These are phyloP conservation scores for Dasypus novemcinctus DNA, from an alignment of 2,113 vertebrate species.

Conservation along the genomic window DNA sequence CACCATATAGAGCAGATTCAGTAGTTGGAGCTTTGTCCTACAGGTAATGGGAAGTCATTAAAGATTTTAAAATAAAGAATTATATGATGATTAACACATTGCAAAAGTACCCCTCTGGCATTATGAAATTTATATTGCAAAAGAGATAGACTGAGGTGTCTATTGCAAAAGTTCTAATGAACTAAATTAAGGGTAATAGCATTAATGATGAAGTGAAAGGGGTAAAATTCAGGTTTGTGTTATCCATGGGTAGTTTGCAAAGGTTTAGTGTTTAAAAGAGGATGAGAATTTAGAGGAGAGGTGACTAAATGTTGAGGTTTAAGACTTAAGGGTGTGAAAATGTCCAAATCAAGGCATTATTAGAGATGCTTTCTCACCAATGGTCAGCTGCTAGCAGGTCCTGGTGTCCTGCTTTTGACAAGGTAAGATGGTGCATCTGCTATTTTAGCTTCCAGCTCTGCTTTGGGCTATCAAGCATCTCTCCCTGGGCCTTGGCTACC, in stretches of 20 bases:
- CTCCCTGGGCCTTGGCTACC: too few relatives aligned
- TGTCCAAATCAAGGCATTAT: too few relatives aligned
- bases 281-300: background rate
- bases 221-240: background rate
- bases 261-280: background rate
- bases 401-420: too few relatives aligned
- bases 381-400: too few relatives aligned
- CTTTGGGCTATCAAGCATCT: too few relatives aligned
- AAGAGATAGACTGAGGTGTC: background rate
- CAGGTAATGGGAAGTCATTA: background rate
- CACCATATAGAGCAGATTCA: fast-evolving
- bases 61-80: background rate
- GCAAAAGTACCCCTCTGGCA: background rate
- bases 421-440: too few relatives aligned
- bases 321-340: too few relatives aligned
- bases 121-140: background rate
- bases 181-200: background rate
- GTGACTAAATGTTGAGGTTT: background rate
- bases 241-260: background rate
- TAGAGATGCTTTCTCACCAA: too few relatives aligned
- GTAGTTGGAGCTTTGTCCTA: background rate
- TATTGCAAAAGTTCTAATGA: background rate
- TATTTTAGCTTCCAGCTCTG: too few relatives aligned
- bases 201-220: background rate
- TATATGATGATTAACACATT: background rate